These are phyloP conservation scores for Caenorhabditis brenneri DNA, from an alignment of 1,140 invertebrate genomes.

Conservation along the genomic window DNA sequence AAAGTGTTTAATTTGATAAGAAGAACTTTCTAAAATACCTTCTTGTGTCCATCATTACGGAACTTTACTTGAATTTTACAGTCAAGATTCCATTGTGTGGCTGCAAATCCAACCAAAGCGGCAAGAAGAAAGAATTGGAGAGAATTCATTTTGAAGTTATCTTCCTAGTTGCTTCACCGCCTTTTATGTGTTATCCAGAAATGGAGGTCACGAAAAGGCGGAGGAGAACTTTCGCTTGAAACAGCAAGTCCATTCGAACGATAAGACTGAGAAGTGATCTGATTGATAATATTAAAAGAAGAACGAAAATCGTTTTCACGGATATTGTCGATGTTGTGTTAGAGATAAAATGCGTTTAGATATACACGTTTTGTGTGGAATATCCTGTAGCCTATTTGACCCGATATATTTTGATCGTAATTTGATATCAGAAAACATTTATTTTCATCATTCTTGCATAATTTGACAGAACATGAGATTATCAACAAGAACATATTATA, in stretches of 20 bases:
- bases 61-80: constrained; percentile 21
- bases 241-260: constrained; percentile 18
- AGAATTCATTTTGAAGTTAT: constrained; percentile 9
- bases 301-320: constrained; percentile 12
- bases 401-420: not conserved
- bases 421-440: too few relatives aligned
- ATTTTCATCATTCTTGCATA: too few relatives aligned
- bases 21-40: not conserved
- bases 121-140: not conserved
- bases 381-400: not conserved
- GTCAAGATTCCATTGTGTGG: constrained; percentile 18
- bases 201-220: constrained; percentile 6
- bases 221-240: constrained; percentile 22
- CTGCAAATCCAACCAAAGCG: not conserved
- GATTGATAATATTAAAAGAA: not conserved
- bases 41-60: constrained; percentile 27
- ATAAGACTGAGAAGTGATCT: constrained; percentile 18
- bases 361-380: not conserved
- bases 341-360: not conserved
- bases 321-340: not conserved
- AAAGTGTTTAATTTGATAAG: not conserved
- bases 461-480: too few relatives aligned
- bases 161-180: too few relatives aligned
- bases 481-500: too few relatives aligned
- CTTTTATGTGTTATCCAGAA: constrained; percentile 15